These are phyloP conservation scores for Notoglanidium macrostoma DNA, from an alignment of 2,797 vertebrate genomes.

Conservation along the genomic window DNA sequence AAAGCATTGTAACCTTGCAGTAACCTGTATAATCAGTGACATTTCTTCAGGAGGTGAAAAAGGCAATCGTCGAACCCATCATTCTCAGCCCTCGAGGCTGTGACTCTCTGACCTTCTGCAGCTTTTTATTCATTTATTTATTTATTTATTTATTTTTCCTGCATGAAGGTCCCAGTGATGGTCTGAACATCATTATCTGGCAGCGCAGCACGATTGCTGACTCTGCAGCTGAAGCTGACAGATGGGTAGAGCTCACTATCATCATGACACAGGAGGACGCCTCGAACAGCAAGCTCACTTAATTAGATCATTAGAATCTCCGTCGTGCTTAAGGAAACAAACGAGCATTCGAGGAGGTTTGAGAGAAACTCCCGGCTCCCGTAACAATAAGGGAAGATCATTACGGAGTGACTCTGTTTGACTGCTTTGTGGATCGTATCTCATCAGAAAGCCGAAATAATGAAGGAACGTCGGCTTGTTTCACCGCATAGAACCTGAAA, in stretches of 20 bases:
- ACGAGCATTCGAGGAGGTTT: conserved; percentile 33
- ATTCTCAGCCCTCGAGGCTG: neutral
- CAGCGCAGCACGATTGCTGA: conserved; percentile 52
- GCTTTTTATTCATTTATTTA: neutral
- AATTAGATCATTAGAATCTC: conserved; percentile 53
- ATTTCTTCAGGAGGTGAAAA: neutral
- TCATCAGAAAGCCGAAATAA: neutral
- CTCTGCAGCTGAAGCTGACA: conserved; percentile 50
- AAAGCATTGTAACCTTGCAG: neutral
- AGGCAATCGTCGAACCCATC: neutral
- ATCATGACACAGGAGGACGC: conserved; percentile 53
- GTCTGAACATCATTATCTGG: conserved; percentile 33
- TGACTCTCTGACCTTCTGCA: conserved; percentile 32
- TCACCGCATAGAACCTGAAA: neutral
- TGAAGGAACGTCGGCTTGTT: neutral
- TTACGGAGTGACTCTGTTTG: neutral
- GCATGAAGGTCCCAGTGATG: conserved; percentile 33
- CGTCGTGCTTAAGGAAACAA: conserved; percentile 43
- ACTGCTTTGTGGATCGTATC: neutral
- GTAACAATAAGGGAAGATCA: neutral
- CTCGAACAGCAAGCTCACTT: conserved; percentile 42
- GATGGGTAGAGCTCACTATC: conserved; percentile 51
- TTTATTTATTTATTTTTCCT: neutral
- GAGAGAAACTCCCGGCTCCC: neutral
- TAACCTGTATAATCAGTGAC: neutral